Evolutionary conservation across 2,113 vertebrate species (phyloP).

Genomic region (Channa maculata): DNA sequence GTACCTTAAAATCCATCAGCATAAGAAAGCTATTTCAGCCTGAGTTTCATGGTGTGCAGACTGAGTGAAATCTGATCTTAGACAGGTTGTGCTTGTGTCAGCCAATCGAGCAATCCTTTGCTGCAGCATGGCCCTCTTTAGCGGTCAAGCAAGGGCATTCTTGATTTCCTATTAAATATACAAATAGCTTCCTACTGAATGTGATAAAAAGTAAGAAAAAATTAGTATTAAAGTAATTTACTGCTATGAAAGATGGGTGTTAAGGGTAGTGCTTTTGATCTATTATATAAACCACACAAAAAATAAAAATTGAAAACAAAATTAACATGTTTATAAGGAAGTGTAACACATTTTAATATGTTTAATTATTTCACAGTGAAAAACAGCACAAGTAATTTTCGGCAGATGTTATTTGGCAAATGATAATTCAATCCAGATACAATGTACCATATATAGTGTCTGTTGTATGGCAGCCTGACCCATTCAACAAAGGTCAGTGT

Average conservation of each 20-base stretch:
- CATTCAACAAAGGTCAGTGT: conserved; percentile 45
- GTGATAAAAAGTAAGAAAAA: background rate
- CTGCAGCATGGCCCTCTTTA: conserved; percentile 34
- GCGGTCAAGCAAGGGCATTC: conserved; percentile 56
- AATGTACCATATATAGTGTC: conserved; percentile 57
- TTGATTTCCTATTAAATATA: conserved; percentile 19
- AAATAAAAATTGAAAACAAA: too few relatives aligned
- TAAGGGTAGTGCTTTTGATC: too few relatives aligned
- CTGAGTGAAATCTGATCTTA: conserved; percentile 67
- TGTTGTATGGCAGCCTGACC: conserved; percentile 38
- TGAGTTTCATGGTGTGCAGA: conserved; percentile 56
- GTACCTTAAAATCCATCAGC: conserved; percentile 52
- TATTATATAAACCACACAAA: background rate
- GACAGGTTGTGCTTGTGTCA: conserved; percentile 45
- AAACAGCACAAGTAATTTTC: conserved; percentile 59
- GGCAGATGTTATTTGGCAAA: conserved; percentile 72
- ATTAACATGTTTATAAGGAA: conserved; percentile 35
- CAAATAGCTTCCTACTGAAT: background rate
- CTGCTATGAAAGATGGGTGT: background rate
- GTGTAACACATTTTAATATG: conserved; percentile 75
- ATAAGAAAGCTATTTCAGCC: conserved; percentile 70
- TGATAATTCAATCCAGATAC: conserved; percentile 61
- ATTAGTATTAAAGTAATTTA: background rate
- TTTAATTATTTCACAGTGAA: conserved; percentile 75
- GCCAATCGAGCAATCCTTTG: conserved; percentile 50